Evolutionary conservation across 2,797 vertebrate species (phyloP).

Genomic region (Iguana delicatissima): DNA sequence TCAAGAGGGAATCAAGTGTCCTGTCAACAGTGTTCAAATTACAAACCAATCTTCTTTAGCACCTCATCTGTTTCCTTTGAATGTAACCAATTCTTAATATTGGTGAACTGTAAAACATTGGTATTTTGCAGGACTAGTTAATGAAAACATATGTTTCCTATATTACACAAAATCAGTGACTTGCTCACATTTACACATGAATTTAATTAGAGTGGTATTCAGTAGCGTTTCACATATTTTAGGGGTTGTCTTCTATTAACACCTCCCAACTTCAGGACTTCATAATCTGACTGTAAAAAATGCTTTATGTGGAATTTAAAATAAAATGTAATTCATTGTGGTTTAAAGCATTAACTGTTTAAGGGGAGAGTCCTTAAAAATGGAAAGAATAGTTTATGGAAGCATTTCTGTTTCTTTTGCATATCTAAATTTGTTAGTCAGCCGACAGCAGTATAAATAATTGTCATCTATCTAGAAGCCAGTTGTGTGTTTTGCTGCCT

Average conservation of each 20-base stretch:
- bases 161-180: constrained; percentile 70
- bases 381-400: constrained; percentile 43
- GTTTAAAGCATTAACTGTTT: constrained; percentile 44
- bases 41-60: constrained; percentile 69
- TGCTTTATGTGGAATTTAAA: constrained; percentile 57
- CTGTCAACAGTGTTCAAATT: constrained; percentile 70
- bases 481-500: constrained; percentile 45
- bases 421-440: too few species aligned
- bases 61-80: constrained; percentile 68
- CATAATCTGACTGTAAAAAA: constrained; percentile 50
- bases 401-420: not conserved
- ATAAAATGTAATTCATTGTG: constrained; percentile 46
- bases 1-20: constrained; percentile 72
- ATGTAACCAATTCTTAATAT: constrained; percentile 67
- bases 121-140: constrained; percentile 73
- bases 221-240: constrained; percentile 62
- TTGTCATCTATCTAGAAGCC: constrained; percentile 11
- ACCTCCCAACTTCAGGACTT: constrained; percentile 60
- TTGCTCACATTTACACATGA: constrained; percentile 74
- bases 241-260: constrained; percentile 69
- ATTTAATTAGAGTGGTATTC: constrained; percentile 69
- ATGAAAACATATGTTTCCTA: constrained; percentile 73
- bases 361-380: constrained; percentile 43
- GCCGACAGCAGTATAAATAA: not conserved
- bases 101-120: constrained; percentile 69